phyloP scores from a whole-genome alignment of 2,888 invertebrate genomes.

The Dyspetes luteomarginatus region DNA sequence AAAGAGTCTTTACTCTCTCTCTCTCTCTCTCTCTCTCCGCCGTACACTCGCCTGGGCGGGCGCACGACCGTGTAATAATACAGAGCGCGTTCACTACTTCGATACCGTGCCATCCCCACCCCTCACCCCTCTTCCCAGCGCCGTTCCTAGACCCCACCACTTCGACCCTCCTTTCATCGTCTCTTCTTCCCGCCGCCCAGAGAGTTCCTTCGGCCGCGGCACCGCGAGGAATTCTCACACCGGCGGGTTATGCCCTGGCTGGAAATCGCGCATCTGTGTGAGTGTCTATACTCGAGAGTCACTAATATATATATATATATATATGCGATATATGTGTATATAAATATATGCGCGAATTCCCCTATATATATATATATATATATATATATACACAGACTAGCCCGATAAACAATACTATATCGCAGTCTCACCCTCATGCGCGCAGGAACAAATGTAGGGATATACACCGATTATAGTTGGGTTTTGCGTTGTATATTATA shows the following conservation, averaged over 20 bases:
- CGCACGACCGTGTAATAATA: slow-evolving; percentile 56
- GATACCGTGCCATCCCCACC: slow-evolving; percentile 4
- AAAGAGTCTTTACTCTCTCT: slow-evolving; percentile 1
- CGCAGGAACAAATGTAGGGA: neutral
- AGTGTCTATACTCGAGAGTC: slow-evolving; percentile 20
- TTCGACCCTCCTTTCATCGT: too few relatives aligned
- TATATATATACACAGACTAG: neutral
- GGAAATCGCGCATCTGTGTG: slow-evolving; percentile 52
- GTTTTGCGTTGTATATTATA: slow-evolving; percentile 10
- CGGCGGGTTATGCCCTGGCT: slow-evolving; percentile 56
- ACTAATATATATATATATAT: slow-evolving; percentile 25
- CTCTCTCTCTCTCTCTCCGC: neutral
- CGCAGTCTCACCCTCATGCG: slow-evolving; percentile 1
- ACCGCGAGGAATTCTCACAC: slow-evolving; percentile 61
- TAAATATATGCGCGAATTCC: neutral
- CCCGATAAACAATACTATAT: slow-evolving; percentile 43
- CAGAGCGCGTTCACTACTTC: slow-evolving; percentile 38
- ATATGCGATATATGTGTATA: slow-evolving; percentile 5
- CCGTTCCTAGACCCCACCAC: neutral
- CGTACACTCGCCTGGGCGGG: slow-evolving; percentile 12
- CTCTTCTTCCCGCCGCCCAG: slow-evolving; percentile 34
- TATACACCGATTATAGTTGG: slow-evolving; percentile 14
- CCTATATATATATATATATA: neutral
- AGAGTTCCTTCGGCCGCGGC: slow-evolving; percentile 46
- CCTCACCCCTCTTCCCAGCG: neutral